Evolutionary conservation across 2,113 vertebrate genomes (phyloP), one percentile per base, ranked within the genome.

Genomic region (Sinosuthora webbiana): DNA sequence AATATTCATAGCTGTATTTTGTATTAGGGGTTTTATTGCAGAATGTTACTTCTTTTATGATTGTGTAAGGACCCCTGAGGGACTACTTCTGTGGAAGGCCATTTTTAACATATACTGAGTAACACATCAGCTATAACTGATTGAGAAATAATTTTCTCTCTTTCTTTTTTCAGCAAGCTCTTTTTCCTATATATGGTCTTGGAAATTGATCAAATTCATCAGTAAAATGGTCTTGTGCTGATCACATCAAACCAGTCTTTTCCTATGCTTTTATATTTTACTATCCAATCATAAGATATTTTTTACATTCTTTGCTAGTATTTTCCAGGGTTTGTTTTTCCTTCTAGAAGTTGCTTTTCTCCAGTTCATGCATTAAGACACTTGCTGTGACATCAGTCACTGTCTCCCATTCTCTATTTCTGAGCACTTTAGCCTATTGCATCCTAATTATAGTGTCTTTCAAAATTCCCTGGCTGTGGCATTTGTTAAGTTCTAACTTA

Each of bases 371-470:
- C 18, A 24, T 70, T 70, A 84, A 62, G 55, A 45, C 3, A 35
- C 37, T 37, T 81, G 23, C 10, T 62, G 11, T 28, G 31, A 68
- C 7, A 19, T 16, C 15, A 11, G 10, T 33, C 33, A 85, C 59
- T 71, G 30, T 44, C 31, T 80, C 24, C 15, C 22, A 20, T 65
- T 84, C 25, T 62, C 31, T 77, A 4, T 49, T 86, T 92, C 63
- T 75, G 22, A 84, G 18, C 33, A 52, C 41, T 90, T 27, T 39
- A 81, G 15, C 13, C 18, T 81, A 53, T 37, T 92, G n/a, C 53
- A 78, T 78, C 53, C 33, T 94, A 92, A 92, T 94, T 94, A 53
- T 19, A 73, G 39, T 35, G 33, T 53, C 74, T 90, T 93, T 82
- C 39, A 87, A 71, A 93, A 94, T 68, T 93, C 65, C 83, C 60